Conservation (phyloP, 2,888 invertebrate genomes). For the Drosophila algonquin region DNA sequence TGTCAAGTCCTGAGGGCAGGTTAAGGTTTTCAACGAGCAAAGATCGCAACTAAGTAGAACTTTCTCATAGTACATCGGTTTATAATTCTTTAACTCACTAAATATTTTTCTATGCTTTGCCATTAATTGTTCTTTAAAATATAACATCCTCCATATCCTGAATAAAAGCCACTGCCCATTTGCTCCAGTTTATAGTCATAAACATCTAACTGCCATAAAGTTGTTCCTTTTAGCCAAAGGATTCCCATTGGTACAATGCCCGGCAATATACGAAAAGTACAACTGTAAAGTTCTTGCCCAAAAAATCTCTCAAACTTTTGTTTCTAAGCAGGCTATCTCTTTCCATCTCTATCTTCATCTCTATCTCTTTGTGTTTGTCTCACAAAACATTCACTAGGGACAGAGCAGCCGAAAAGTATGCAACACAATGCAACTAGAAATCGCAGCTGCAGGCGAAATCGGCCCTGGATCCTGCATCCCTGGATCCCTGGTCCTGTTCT, state of each 20-base stretch:
- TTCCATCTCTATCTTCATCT: not conserved
- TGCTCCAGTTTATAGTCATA: constrained; percentile 1
- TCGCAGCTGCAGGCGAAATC: constrained; percentile 41
- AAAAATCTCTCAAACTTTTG: constrained; percentile 55
- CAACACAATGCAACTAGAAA: constrained; percentile 66
- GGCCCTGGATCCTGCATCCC: constrained; percentile 9
- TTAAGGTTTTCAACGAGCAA: no score
- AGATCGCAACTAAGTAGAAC: no score
- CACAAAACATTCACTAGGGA: constrained; percentile 37
- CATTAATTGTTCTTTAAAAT: not conserved
- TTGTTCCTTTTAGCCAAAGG: constrained; percentile 22
- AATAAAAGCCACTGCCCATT: not conserved
- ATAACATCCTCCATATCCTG: not conserved
- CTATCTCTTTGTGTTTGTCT: constrained; percentile 5
- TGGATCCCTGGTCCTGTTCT: not conserved
- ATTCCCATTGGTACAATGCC: constrained; percentile 26
- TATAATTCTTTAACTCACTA: not conserved
- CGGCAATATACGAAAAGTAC: constrained; percentile 22
- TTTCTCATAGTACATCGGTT: no score
- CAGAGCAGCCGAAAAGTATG: constrained; percentile 43
- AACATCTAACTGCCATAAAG: constrained; percentile 20
- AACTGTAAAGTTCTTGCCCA: constrained; percentile 42
- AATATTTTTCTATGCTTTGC: not conserved
- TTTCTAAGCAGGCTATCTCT: constrained; percentile 34
- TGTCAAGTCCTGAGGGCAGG: no score